phyloP scores from a whole-genome alignment of 2,113 vertebrate species.

The Petrocephalus microphthalmus region DNA sequence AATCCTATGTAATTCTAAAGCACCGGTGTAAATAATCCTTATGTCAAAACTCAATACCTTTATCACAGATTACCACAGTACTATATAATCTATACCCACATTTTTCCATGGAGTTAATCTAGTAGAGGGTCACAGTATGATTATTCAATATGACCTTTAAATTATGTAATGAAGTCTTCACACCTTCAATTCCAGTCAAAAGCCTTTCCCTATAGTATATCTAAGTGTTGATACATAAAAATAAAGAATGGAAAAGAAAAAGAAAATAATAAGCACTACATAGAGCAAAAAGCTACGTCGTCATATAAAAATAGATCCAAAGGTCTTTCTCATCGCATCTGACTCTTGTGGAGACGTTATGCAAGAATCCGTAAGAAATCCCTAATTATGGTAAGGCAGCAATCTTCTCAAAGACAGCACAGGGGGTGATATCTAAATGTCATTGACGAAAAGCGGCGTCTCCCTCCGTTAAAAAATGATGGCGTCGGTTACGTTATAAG shows the following conservation, averaged over 20 bases:
- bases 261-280: background rate
- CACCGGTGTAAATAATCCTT: background rate
- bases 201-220: background rate
- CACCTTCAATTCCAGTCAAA: background rate
- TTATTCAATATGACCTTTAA: background rate
- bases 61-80: background rate
- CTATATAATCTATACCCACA: background rate
- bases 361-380: constrained; percentile 32
- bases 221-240: background rate
- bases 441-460: constrained; percentile 55
- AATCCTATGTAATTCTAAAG: background rate
- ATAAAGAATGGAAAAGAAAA: background rate
- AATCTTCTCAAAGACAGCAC: constrained; percentile 23
- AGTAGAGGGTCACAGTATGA: background rate
- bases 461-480: constrained; percentile 60
- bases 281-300: background rate
- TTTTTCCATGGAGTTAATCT: background rate
- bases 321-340: constrained; percentile 45
- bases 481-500: constrained; percentile 69
- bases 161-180: background rate
- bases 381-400: constrained; percentile 23
- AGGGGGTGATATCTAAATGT: constrained; percentile 54
- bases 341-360: constrained; percentile 50
- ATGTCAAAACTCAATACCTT: background rate
- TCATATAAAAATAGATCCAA: constrained; percentile 20